phyloP scores from a whole-genome alignment of 2,888 invertebrate species.

The Leptothorax acervorum region DNA sequence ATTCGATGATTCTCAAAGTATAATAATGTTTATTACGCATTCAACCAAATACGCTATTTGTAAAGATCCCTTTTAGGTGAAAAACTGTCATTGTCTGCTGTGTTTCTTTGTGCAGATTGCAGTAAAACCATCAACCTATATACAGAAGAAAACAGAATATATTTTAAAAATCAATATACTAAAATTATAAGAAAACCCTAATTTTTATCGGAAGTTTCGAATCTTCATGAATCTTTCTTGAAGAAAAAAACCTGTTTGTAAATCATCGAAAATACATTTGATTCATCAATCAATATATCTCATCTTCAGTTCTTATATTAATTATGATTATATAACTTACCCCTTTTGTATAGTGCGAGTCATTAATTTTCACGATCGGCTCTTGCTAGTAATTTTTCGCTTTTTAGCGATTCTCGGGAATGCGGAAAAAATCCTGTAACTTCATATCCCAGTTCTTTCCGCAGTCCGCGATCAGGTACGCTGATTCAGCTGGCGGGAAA shows the following conservation, averaged over 20 bases:
- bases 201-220: neutral
- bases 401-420: neutral
- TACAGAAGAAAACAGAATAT: neutral
- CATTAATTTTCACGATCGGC: neutral
- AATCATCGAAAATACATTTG: neutral
- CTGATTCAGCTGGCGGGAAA: neutral
- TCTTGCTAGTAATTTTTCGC: conserved; percentile 12
- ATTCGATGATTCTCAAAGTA: neutral
- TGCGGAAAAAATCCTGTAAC: conserved; percentile 45
- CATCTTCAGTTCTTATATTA: neutral
- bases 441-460: conserved; percentile 37
- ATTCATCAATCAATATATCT: neutral
- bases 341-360: neutral
- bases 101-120: neutral
- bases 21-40: neutral
- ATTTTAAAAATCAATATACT: conserved; percentile 7
- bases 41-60: neutral
- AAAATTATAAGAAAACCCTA: neutral
- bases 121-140: neutral
- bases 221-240: neutral
- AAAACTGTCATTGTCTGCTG: too few species aligned
- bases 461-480: neutral
- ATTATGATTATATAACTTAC: conserved; percentile 23
- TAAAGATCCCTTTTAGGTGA: neutral
- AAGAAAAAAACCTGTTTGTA: neutral